A percentile compares a stretch with the other conserved stretches of the same genome.
Conservation (phyloP, 2,797 vertebrate genomes). For the Morus bassanus region DNA sequence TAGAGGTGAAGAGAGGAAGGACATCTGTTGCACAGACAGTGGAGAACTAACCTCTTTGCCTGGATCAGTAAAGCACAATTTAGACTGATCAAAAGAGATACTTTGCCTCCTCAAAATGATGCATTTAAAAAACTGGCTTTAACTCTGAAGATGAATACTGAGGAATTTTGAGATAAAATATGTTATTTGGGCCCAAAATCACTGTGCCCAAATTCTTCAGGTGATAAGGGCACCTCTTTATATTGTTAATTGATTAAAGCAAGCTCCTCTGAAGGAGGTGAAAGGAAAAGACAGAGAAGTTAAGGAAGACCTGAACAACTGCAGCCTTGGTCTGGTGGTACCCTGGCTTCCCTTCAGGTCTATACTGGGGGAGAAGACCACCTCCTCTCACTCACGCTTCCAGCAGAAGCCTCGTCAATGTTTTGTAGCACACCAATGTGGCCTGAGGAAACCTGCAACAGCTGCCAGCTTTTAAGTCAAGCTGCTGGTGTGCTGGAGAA, state of each 20-base stretch:
- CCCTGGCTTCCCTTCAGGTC: not conserved
- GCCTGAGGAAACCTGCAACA: not conserved
- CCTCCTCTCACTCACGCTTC: not conserved
- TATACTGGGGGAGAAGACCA: not conserved
- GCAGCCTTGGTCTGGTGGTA: not conserved
- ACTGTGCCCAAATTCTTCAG: not conserved
- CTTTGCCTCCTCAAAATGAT: not conserved
- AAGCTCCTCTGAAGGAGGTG: not conserved
- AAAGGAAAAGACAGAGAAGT: not conserved
- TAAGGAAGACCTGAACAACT: not conserved
- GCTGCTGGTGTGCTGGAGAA: not conserved
- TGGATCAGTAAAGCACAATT: not conserved
- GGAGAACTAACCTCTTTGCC: not conserved
- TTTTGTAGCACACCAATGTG: not conserved
- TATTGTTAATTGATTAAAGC: not conserved
- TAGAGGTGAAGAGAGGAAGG: not conserved
- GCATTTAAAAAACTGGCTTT: not conserved
- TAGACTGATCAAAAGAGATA: not conserved
- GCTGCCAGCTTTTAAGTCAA: not conserved
- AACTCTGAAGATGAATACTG: not conserved
- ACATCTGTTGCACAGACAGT: not conserved
- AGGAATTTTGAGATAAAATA: not conserved
- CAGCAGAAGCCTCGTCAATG: not conserved
- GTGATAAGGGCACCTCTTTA: not conserved
- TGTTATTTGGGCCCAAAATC: not conserved